Conservation (phyloP, 2,888 invertebrate species). For the Ormyrus rosae region DNA sequence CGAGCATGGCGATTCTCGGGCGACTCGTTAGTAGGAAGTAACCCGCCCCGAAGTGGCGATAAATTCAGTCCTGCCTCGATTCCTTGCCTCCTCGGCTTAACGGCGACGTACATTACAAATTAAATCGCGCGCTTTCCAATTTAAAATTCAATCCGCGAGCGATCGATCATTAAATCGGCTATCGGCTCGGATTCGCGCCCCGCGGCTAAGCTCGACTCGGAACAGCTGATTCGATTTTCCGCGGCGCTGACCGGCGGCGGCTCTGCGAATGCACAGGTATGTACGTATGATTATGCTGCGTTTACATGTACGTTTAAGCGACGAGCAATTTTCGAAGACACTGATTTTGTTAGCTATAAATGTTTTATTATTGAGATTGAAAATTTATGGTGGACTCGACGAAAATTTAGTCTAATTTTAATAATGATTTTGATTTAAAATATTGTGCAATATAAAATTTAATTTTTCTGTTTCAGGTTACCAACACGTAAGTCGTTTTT, state of each 20-base stretch:
- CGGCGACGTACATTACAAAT: conserved; percentile 40
- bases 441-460: neutral
- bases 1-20: neutral
- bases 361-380: no score
- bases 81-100: neutral
- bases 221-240: neutral
- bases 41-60: conserved; percentile 6
- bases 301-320: no score
- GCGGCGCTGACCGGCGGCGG: neutral
- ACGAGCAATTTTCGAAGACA: no score
- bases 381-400: no score
- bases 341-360: no score
- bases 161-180: conserved; percentile 33
- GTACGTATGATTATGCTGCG: no score
- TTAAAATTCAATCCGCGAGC: conserved; percentile 33
- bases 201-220: neutral
- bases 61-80: conserved; percentile 16
- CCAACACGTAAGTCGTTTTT: conserved; percentile 28
- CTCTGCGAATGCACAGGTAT: no score
- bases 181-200: conserved; percentile 13
- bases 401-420: no score
- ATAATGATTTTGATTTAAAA: no score
- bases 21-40: conserved; percentile 12
- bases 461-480: conserved; percentile 27
- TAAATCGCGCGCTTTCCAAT: conserved; percentile 25